Conservation (phyloP, 2,797 vertebrate genomes). For the Mormyrops attenuatus region DNA sequence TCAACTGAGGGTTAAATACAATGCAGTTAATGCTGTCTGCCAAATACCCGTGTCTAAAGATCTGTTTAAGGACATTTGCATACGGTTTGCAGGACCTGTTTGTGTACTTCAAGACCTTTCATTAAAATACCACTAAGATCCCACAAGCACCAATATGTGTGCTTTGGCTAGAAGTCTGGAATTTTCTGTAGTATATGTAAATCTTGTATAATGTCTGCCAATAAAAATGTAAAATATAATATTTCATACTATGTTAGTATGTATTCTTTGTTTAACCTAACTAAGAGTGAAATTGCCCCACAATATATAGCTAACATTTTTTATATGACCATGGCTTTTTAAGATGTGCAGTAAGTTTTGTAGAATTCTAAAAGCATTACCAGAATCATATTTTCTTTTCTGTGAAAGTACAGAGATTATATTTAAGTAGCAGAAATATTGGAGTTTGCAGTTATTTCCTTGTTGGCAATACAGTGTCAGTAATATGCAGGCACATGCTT, state of each 20-base stretch:
- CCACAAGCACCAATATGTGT: neutral
- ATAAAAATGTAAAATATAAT: neutral
- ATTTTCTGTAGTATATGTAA: neutral
- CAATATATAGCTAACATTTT: neutral
- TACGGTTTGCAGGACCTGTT: slow-evolving; percentile 49
- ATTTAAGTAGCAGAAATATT: neutral
- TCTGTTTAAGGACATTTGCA: slow-evolving; percentile 63
- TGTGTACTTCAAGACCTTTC: slow-evolving; percentile 49
- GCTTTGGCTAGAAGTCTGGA: neutral
- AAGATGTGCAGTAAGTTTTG: neutral
- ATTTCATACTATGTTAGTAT: neutral
- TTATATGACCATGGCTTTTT: neutral
- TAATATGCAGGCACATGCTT: slow-evolving; percentile 29
- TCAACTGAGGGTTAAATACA: slow-evolving; percentile 28
- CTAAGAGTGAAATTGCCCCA: neutral
- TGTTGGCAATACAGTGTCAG: slow-evolving; percentile 47
- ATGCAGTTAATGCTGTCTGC: slow-evolving; percentile 25
- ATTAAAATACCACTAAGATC: slow-evolving; percentile 1
- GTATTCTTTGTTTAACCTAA: neutral
- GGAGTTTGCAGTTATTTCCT: slow-evolving; percentile 41
- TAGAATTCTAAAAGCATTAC: neutral
- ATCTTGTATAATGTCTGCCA: neutral
- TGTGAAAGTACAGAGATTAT: neutral
- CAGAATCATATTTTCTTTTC: neutral
- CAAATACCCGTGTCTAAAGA: slow-evolving; percentile 29